These are phyloP conservation scores for Lagopus leucura DNA, from an alignment of 2,113 vertebrate genomes.

Conservation along the genomic window DNA sequence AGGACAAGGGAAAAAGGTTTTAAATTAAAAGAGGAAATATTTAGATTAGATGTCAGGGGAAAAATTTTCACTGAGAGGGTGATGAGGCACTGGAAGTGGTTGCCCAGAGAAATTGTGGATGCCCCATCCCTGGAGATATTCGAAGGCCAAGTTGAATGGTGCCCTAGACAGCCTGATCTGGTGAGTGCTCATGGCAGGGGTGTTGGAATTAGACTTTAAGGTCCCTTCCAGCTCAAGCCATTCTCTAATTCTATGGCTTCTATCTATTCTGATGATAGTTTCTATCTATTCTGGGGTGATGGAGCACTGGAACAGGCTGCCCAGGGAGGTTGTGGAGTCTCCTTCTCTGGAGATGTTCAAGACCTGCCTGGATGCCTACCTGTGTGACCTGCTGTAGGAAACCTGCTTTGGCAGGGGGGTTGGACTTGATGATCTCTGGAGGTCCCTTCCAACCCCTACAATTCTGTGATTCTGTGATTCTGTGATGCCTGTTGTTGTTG, in stretches of 20 bases:
- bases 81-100: neutral
- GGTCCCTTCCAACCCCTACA: no score
- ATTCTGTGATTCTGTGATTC: no score
- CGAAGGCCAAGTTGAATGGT: neutral
- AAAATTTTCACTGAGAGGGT: neutral
- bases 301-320: no score
- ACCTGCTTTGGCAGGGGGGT: no score
- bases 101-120: neutral
- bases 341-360: no score
- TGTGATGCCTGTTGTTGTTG: neutral
- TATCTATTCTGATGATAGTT: neutral
- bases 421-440: no score
- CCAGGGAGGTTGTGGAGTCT: no score
- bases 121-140: neutral
- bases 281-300: neutral
- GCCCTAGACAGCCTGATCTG: neutral
- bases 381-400: no score
- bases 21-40: neutral
- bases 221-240: neutral
- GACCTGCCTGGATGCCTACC: no score
- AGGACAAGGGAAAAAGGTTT: neutral
- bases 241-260: neutral
- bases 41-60: neutral
- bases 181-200: neutral
- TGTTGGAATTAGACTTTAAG: neutral